These are phyloP conservation scores for Cephalotes varians DNA, from an alignment of 2,888 invertebrate genomes.

Conservation along the genomic window DNA sequence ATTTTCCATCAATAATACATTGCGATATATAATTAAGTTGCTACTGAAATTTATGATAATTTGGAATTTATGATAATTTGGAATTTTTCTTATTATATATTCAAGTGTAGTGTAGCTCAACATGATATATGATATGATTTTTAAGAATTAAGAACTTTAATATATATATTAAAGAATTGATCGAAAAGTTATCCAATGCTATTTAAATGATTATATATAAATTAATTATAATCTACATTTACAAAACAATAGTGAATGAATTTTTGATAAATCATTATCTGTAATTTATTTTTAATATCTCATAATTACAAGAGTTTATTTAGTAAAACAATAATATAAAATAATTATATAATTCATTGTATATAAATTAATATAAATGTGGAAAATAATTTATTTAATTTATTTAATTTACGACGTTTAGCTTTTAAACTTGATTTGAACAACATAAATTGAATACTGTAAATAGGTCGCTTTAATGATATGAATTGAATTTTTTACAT, in stretches of 20 bases:
- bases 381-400: background rate
- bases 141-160: background rate
- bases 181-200: background rate
- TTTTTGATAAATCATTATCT: background rate
- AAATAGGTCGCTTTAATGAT: no score
- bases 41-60: constrained; percentile 13
- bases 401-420: background rate
- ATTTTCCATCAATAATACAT: background rate
- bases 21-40: background rate
- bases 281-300: background rate
- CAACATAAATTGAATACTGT: background rate
- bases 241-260: background rate
- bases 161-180: background rate
- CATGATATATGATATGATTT: background rate
- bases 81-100: background rate
- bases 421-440: background rate
- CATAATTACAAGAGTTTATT: background rate
- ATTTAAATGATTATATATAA: background rate
- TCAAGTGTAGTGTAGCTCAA: no score
- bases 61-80: background rate
- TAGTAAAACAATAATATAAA: background rate
- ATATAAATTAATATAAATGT: background rate
- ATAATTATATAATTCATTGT: background rate
- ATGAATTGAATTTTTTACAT: background rate
- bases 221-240: background rate